These are phyloP conservation scores for Aldrovandia affinis DNA, from an alignment of 2,797 vertebrate species.

Conservation along the genomic window DNA sequence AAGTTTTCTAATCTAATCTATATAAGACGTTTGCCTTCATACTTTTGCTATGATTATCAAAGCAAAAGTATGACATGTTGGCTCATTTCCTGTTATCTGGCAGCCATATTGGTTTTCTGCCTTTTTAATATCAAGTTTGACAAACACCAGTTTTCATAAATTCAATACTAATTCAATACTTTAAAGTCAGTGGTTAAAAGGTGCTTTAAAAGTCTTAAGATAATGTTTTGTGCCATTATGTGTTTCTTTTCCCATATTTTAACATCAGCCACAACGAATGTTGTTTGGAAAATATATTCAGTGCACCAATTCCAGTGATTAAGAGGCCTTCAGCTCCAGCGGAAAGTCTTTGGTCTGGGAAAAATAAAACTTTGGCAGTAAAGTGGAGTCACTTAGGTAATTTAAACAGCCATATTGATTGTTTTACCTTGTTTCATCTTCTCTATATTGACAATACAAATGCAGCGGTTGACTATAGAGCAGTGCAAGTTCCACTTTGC, in stretches of 20 bases:
- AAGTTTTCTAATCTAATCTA: too few relatives aligned
- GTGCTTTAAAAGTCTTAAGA: background rate
- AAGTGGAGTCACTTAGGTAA: background rate
- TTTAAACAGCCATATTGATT: background rate
- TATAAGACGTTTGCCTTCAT: too few relatives aligned
- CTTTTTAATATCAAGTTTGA: slow-evolving; percentile 14
- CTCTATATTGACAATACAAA: background rate
- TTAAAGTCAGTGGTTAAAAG: slow-evolving; percentile 9
- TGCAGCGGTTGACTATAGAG: too few relatives aligned
- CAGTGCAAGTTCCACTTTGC: too few relatives aligned
- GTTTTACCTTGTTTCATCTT: background rate
- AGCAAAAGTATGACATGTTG: background rate
- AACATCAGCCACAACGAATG: slow-evolving; percentile 5
- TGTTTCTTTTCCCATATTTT: background rate
- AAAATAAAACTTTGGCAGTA: slow-evolving; percentile 11
- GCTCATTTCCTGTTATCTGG: slow-evolving; percentile 1
- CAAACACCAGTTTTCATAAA: slow-evolving; percentile 7
- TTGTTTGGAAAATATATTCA: background rate
- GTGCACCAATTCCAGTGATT: background rate
- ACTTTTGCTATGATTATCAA: background rate
- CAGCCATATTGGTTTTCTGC: slow-evolving; percentile 5
- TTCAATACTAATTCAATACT: background rate
- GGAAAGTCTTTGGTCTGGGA: background rate
- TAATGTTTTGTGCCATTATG: background rate
- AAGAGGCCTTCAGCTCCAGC: background rate